Conservation (phyloP, 2,113 vertebrate species). For the Scopus umbretta region DNA sequence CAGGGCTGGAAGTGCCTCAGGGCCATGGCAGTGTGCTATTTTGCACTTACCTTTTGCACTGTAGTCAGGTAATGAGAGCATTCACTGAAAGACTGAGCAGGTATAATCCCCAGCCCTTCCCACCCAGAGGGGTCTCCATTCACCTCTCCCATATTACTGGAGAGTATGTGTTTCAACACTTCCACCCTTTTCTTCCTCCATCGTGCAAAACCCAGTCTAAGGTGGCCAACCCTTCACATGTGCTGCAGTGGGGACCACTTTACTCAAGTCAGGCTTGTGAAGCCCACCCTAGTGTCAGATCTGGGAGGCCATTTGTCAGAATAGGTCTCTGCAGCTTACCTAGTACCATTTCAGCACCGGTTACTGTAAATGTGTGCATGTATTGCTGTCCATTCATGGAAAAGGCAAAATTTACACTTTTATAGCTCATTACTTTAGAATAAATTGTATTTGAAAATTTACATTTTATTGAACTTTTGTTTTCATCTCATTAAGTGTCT, state of each 20-base stretch:
- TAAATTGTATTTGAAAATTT: neutral
- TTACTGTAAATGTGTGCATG: neutral
- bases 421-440: neutral
- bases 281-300: neutral
- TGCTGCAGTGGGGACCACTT: neutral
- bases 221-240: neutral
- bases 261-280: neutral
- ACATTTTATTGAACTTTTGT: neutral
- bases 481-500: neutral
- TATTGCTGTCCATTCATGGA: neutral
- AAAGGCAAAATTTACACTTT: neutral
- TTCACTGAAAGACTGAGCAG: neutral
- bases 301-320: neutral
- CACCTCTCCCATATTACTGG: neutral
- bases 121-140: neutral
- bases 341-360: neutral
- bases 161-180: neutral
- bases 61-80: neutral
- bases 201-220: neutral
- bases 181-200: neutral
- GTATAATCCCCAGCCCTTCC: neutral
- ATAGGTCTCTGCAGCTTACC: accelerated
- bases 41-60: neutral
- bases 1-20: accelerated
- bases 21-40: neutral